Evolutionary conservation across 2,113 vertebrate genomes (phyloP), one percentile per base, ranked within the genome.

Genomic region (Xyrauchen texanus): DNA sequence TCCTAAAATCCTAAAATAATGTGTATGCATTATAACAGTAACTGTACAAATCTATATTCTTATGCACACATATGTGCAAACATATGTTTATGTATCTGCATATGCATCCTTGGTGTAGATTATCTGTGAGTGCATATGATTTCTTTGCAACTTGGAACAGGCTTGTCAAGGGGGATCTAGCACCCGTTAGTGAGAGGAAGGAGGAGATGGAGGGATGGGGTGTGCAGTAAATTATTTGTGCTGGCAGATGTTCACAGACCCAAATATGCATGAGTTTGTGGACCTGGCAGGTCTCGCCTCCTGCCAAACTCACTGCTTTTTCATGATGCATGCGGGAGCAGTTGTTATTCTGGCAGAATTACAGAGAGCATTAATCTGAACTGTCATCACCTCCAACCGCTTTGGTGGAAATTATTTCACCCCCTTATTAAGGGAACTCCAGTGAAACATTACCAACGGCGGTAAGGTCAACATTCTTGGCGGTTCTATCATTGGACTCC

Each of bases 261-360:
- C 93, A 93, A 94, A 94, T 94, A 94, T 94, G 93, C 93, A 94
- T 92, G 94, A 93, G 92, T 94, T 91, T 91, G 93, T 88, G 81
- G 90, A 89, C 86, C 89, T 93, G 88, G 87, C 86, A 93, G 93
- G 49, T 78, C 79, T 89, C 87, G 21, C 57, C 89, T 88, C 88
- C 86, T 87, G 87, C 86, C 89, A 83, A 87, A 90, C 86, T 84
- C 84, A 87, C 81, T 87, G 75, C 89, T 88, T 92, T 82, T 93
- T 92, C 91, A 87, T 83, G 88, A 88, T 80, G 89, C 90, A 90
- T 84, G 88, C 34, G 89, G 84, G 86, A 71, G 91, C 82, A 91
- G 90, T 89, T 84, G 83, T 82, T 84, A 85, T 90, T 85, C 85
- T 90, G 90, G 89, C 87, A 76, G 85, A 89, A 86, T 89, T 90